Evolutionary conservation across 35 echinoderm and acorn worm genomes (phyloP).

Genomic region (Apostichopus californicus): DNA sequence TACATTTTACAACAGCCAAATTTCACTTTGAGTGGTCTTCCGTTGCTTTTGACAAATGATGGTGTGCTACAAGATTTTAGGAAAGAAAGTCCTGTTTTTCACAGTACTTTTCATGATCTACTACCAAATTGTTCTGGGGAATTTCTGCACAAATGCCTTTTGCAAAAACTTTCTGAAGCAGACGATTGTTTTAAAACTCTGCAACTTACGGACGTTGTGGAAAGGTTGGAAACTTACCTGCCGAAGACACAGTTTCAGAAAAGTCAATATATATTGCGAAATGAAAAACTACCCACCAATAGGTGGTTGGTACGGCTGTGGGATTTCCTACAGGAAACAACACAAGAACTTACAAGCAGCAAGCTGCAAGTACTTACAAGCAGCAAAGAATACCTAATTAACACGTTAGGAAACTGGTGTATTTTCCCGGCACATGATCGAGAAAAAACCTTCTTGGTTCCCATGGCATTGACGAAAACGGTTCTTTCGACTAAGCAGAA

Average conservation of each 20-base stretch:
- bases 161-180: neutral
- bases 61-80: neutral
- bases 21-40: neutral
- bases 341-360: neutral
- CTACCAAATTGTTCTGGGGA: neutral
- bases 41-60: neutral
- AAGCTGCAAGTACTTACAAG: too few species aligned
- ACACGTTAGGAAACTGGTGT: neutral
- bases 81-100: neutral
- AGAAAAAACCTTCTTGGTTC: neutral
- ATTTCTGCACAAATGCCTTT: neutral
- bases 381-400: neutral
- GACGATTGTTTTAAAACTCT: neutral
- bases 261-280: neutral
- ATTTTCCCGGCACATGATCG: neutral
- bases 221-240: neutral
- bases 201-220: neutral
- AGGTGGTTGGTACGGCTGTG: neutral
- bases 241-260: neutral
- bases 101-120: neutral
- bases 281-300: neutral
- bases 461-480: neutral
- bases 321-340: neutral
- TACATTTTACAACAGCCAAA: neutral
- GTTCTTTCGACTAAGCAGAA: neutral